Percentiles rank a stretch among this genome's conserved stretches.
Conservation (phyloP, 2,797 vertebrate species). For the Moxostoma hubbsi region DNA sequence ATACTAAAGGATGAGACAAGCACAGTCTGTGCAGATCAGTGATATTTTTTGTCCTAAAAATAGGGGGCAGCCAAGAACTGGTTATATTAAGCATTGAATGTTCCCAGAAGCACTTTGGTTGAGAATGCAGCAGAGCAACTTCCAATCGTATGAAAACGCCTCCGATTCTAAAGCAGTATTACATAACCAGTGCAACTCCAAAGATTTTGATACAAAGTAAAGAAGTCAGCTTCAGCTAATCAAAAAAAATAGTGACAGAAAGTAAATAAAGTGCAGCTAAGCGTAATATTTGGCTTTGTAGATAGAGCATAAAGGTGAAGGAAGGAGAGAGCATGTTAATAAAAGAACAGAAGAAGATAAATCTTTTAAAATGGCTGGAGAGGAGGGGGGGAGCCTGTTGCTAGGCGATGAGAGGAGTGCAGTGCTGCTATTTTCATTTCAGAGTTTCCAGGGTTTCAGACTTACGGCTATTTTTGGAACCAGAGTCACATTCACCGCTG, state of each 20-base stretch:
- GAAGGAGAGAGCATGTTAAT: conserved; percentile 3
- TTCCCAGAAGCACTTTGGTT: conserved; percentile 28
- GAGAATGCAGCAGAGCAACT: conserved; percentile 2
- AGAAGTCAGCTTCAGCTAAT: background rate
- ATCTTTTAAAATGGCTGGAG: conserved; percentile 71
- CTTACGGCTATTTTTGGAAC: conserved; percentile 82
- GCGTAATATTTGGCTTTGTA: background rate
- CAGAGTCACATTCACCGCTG: conserved; percentile 78
- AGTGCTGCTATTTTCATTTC: conserved; percentile 80
- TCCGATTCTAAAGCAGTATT: conserved; percentile 39
- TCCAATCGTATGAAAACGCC: conserved; percentile 1
- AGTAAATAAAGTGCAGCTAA: conserved; percentile 10
- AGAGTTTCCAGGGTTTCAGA: conserved; percentile 82
- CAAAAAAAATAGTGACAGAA: background rate
- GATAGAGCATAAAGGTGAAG: conserved; percentile 16
- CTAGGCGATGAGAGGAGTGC: conserved; percentile 77
- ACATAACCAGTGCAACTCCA: conserved; percentile 5
- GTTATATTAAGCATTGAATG: conserved; percentile 31
- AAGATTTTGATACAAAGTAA: background rate
- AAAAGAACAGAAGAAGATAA: conserved; percentile 50
- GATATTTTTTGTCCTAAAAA: conserved; percentile 31
- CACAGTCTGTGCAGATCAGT: conserved; percentile 20
- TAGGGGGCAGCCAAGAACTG: conserved; percentile 11
- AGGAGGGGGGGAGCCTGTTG: conserved; percentile 80
- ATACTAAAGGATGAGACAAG: conserved; percentile 11